These are phyloP conservation scores for Myopa tessellatipennis DNA, from an alignment of 2,888 invertebrate genomes.

Conservation along the genomic window DNA sequence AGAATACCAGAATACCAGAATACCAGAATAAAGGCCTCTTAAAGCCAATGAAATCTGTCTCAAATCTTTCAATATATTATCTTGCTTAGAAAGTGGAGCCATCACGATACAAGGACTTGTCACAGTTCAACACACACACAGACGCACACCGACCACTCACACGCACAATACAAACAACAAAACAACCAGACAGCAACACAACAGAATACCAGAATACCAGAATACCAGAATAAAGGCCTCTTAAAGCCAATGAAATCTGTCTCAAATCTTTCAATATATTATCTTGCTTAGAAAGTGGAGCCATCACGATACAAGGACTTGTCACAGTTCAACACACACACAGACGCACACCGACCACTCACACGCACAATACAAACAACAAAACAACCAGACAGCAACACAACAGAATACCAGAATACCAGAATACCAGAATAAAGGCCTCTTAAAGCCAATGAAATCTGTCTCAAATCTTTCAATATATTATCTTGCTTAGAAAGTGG, in stretches of 20 bases:
- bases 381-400: neutral
- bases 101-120: conserved; percentile 46
- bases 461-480: conserved; percentile 51
- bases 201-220: too few relatives aligned
- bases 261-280: conserved; percentile 54
- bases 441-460: too few relatives aligned
- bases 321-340: conserved; percentile 45
- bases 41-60: conserved; percentile 52
- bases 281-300: conserved; percentile 15
- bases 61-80: conserved; percentile 54
- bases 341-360: conserved; percentile 5
- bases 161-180: neutral
- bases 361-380: neutral
- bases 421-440: neutral
- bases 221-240: neutral
- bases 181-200: neutral
- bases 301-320: conserved; percentile 45
- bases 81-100: neutral
- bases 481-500: conserved; percentile 40
- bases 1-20: too few relatives aligned
- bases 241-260: conserved; percentile 52
- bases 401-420: too few relatives aligned
- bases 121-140: conserved; percentile 42
- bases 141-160: conserved; percentile 1
- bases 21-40: conserved; percentile 6